Evolutionary conservation across 2,113 vertebrate species (phyloP).

Genomic region (Eulacestoma nigropectus): DNA sequence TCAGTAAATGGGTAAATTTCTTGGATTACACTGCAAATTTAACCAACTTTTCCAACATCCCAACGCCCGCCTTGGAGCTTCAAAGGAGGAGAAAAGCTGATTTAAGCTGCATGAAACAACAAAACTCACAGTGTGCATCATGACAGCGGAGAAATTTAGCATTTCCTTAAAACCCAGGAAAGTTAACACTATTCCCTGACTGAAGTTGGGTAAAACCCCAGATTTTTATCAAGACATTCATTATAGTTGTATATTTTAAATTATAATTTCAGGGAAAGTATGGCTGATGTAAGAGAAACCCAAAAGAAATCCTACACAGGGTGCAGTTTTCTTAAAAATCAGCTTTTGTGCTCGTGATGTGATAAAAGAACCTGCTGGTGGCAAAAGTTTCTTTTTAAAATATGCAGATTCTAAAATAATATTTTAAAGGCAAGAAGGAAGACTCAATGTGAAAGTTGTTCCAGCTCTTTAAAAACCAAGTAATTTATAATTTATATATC

Average conservation of each 20-base stretch:
- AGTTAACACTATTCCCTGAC: not conserved
- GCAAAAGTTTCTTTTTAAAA: not conserved
- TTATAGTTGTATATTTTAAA: not conserved
- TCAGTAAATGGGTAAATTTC: not conserved
- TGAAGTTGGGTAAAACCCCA: not conserved
- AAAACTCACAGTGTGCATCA: not conserved
- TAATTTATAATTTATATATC: not conserved
- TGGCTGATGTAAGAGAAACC: not conserved
- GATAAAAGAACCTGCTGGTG: not conserved
- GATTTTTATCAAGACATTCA: not conserved
- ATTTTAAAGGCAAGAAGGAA: not conserved
- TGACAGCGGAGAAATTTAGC: not conserved
- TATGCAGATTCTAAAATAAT: not conserved
- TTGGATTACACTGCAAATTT: not conserved
- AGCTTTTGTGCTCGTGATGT: not conserved
- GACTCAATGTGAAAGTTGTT: not conserved
- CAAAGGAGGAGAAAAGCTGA: not conserved
- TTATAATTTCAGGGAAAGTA: not conserved
- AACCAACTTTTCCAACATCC: not conserved
- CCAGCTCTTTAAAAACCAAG: not conserved
- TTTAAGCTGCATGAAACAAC: not conserved
- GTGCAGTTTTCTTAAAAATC: not conserved
- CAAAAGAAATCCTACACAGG: not conserved
- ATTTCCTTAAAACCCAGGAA: not conserved
- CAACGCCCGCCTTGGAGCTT: fast-evolving